Evolutionary conservation across 2,113 vertebrate genomes (phyloP).

Genomic region (Tinamus guttatus): DNA sequence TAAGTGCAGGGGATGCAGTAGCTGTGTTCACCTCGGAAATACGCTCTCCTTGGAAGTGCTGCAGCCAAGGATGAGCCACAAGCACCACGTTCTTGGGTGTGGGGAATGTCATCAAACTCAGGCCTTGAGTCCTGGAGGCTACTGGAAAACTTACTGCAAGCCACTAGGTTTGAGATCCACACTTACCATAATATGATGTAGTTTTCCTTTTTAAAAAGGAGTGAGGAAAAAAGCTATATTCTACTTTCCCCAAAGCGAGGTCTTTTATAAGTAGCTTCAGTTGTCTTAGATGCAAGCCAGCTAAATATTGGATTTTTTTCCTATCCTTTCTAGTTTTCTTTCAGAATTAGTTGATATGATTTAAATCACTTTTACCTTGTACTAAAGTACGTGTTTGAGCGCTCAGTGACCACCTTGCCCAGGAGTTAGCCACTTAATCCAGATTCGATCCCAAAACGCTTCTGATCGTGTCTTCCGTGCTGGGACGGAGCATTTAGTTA

Average conservation of each 20-base stretch:
- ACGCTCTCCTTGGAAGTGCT: neutral
- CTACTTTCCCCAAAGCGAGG: too few relatives aligned
- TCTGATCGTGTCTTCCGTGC: accelerated
- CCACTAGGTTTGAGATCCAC: neutral
- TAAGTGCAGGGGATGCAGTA: neutral
- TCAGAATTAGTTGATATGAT: neutral
- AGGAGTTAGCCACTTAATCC: neutral
- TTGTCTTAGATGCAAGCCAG: accelerated
- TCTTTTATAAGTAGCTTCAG: neutral
- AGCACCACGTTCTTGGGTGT: accelerated
- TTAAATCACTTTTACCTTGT: neutral
- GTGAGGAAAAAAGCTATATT: neutral
- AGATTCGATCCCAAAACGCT: accelerated
- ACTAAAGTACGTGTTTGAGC: neutral
- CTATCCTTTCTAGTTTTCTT: neutral
- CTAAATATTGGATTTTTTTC: neutral
- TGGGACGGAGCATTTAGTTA: accelerated
- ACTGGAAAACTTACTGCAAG: neutral
- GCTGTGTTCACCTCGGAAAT: neutral
- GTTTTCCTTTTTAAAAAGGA: neutral
- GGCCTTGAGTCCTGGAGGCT: neutral
- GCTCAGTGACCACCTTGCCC: accelerated
- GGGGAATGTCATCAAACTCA: accelerated
- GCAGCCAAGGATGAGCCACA: neutral
- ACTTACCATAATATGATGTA: accelerated